phyloP scores from a whole-genome alignment of 2,888 invertebrate species.

The Synanthedon myopaeformis region DNA sequence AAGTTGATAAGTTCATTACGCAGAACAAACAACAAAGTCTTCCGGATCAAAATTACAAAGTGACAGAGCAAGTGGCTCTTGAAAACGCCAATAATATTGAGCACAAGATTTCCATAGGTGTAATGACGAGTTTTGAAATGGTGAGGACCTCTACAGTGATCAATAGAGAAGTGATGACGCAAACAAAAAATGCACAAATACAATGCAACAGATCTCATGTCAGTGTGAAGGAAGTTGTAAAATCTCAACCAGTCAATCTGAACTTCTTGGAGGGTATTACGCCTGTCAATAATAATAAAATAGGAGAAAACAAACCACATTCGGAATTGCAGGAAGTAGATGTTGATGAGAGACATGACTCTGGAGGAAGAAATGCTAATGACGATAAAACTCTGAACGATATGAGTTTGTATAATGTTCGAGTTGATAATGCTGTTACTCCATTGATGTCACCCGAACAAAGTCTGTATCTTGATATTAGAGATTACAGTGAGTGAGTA shows the following conservation, averaged over 20 bases:
- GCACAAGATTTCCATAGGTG: conserved; percentile 75
- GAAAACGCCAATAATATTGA: conserved; percentile 40
- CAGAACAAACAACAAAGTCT: conserved; percentile 19
- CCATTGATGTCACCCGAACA: conserved; percentile 60
- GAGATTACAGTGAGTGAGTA: conserved; percentile 62
- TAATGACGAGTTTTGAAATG: conserved; percentile 80
- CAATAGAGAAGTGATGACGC: conserved; percentile 44
- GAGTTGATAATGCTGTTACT: conserved; percentile 57
- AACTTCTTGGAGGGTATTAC: conserved; percentile 59
- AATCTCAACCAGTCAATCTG: conserved; percentile 31
- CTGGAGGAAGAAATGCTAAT: conserved; percentile 13
- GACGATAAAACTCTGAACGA: conserved; percentile 59
- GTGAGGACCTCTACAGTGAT: conserved; percentile 57
- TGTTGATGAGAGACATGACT: neutral
- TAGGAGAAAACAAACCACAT: conserved; percentile 6
- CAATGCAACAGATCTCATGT: conserved; percentile 57
- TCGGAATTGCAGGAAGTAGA: neutral
- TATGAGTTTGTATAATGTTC: conserved; percentile 54
- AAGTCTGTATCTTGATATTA: conserved; percentile 54
- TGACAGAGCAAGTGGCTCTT: conserved; percentile 32
- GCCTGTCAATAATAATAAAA: conserved; percentile 20
- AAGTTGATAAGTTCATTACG: conserved; percentile 70
- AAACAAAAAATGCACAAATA: conserved; percentile 45
- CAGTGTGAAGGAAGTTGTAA: conserved; percentile 49
- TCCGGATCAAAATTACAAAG: conserved; percentile 23